Conservation (phyloP, 1,140 invertebrate species). For the Eupeodes corollae region DNA sequence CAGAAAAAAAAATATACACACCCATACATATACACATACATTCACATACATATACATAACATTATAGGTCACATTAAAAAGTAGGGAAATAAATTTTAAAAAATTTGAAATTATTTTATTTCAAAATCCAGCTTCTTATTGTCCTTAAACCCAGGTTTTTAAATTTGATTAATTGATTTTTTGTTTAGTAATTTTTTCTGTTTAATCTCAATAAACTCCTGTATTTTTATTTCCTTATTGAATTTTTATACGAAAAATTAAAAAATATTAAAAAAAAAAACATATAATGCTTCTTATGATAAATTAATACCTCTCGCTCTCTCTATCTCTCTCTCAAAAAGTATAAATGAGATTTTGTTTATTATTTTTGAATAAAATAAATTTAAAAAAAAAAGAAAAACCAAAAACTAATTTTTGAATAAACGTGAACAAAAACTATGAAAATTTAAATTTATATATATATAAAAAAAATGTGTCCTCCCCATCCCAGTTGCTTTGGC, state of each 20-base stretch:
- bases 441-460: background rate
- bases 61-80: background rate
- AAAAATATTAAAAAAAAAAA: conserved; percentile 2
- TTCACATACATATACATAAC: background rate
- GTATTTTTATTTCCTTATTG: background rate
- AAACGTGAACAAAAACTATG: no score
- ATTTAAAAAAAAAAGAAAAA: no score
- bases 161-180: background rate
- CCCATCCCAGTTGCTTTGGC: conserved; percentile 43
- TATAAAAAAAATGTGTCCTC: conserved; percentile 6
- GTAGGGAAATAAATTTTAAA: background rate
- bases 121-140: no score
- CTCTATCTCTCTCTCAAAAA: background rate
- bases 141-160: background rate
- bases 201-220: background rate
- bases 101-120: background rate
- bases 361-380: no score
- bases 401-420: no score
- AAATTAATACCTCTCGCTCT: background rate
- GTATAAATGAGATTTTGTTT: no score
- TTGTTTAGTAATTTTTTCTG: background rate
- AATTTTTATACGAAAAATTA: background rate
- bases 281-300: background rate
- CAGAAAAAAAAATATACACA: background rate
- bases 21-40: background rate